These are phyloP conservation scores for Antennarius striatus DNA, from an alignment of 2,113 vertebrate genomes.

Conservation along the genomic window DNA sequence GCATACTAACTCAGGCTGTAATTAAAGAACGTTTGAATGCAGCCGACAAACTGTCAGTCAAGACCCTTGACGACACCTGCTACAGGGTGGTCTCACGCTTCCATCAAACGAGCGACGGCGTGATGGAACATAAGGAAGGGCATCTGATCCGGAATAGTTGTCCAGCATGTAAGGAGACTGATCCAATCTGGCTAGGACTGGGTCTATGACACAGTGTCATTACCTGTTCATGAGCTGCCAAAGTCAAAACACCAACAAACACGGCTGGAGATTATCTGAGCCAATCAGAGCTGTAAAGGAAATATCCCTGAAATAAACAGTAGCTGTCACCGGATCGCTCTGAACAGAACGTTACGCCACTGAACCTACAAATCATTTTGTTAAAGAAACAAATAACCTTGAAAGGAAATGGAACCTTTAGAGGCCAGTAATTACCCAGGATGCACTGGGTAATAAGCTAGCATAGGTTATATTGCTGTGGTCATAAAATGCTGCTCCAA, in stretches of 20 bases:
- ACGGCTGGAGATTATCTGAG: too few species aligned
- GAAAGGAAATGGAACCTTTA: too few species aligned
- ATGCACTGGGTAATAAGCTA: constrained; percentile 24
- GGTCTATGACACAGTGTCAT: too few species aligned
- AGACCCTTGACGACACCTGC: constrained; percentile 33
- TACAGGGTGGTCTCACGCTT: constrained; percentile 31
- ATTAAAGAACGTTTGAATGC: constrained; percentile 57
- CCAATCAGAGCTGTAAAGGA: too few species aligned
- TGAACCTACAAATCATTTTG: too few species aligned
- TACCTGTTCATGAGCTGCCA: background rate
- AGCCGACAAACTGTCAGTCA: constrained; percentile 53
- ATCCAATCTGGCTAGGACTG: background rate
- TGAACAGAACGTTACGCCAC: too few species aligned
- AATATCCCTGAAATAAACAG: too few species aligned
- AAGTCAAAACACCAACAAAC: background rate
- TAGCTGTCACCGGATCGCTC: too few species aligned
- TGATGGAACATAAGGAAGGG: constrained; percentile 13
- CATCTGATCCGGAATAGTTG: constrained; percentile 11
- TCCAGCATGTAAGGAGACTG: constrained; percentile 12
- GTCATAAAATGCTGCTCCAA: constrained; percentile 29
- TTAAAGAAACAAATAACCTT: too few species aligned
- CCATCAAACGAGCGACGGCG: constrained; percentile 9
- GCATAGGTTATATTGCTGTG: constrained; percentile 23
- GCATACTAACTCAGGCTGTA: constrained; percentile 51
- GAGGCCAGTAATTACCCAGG: constrained; percentile 9